These are phyloP conservation scores for Hemibagrus wyckioides DNA, from an alignment of 2,113 vertebrate species.

Conservation along the genomic window DNA sequence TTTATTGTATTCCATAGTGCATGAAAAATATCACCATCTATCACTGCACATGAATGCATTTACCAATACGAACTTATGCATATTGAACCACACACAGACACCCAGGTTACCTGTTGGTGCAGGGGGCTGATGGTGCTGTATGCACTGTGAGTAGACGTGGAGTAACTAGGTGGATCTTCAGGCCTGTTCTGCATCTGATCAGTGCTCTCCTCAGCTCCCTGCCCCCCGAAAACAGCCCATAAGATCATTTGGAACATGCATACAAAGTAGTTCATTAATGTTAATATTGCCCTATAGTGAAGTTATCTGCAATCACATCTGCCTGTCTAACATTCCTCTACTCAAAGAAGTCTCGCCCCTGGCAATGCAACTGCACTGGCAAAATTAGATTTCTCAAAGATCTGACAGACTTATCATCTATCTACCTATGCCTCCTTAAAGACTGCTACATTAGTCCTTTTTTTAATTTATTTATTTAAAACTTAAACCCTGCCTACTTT, in stretches of 20 bases:
- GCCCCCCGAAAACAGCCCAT: conserved; percentile 16
- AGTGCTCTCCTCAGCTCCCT: conserved; percentile 58
- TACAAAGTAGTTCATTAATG: conserved; percentile 10
- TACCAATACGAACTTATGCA: conserved; percentile 19
- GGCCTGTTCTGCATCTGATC: conserved; percentile 53
- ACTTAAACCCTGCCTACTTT: not conserved
- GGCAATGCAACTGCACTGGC: conserved; percentile 33
- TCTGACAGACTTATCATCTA: not conserved
- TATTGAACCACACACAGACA: conserved; percentile 38
- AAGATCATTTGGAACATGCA: not conserved
- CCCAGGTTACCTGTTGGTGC: conserved; percentile 59
- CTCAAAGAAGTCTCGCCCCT: conserved; percentile 5
- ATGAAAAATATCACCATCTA: not conserved
- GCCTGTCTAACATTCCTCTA: conserved; percentile 33
- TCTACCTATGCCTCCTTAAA: not conserved
- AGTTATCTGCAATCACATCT: conserved; percentile 48
- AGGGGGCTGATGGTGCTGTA: conserved; percentile 56
- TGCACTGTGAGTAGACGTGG: conserved; percentile 53
- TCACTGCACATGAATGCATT: not conserved
- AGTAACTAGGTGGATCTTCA: conserved; percentile 59
- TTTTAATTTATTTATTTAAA: not conserved
- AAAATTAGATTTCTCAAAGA: conserved; percentile 11
- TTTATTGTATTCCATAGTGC: not conserved
- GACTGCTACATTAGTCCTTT: not conserved
- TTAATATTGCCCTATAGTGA: conserved; percentile 24